phyloP scores from a whole-genome alignment of 1,140 invertebrate species.

The Spodoptera frugiperda region DNA sequence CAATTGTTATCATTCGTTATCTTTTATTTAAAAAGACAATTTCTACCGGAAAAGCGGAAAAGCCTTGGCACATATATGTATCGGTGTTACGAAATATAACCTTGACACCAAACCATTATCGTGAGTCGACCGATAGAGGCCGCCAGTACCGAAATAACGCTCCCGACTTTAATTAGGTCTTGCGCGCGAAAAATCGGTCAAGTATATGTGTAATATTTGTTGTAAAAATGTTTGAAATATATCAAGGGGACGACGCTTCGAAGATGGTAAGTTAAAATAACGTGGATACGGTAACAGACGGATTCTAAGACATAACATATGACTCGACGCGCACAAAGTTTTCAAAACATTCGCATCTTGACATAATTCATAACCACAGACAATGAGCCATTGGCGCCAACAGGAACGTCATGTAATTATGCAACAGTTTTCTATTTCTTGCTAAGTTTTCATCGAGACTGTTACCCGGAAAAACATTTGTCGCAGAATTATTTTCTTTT shows the following conservation, averaged over 20 bases:
- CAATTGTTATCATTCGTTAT: slow-evolving; percentile 35
- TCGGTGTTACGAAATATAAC: slow-evolving; percentile 75
- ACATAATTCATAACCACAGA: slow-evolving; percentile 60
- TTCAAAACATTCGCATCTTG: slow-evolving; percentile 61
- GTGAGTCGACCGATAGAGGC: slow-evolving; percentile 75
- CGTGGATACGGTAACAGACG: slow-evolving; percentile 40
- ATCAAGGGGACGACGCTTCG: slow-evolving; percentile 71
- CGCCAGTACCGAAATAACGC: slow-evolving; percentile 75
- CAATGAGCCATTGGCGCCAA: slow-evolving; percentile 64
- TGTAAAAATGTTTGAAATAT: slow-evolving; percentile 71
- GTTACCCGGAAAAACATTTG: slow-evolving; percentile 3
- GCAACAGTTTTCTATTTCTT: slow-evolving; percentile 41
- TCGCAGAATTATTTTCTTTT: background rate
- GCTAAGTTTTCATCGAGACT: slow-evolving; percentile 21
- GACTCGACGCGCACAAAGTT: slow-evolving; percentile 52
- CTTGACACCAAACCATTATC: slow-evolving; percentile 84
- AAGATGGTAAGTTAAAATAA: slow-evolving; percentile 55
- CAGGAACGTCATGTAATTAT: slow-evolving; percentile 49
- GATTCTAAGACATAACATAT: slow-evolving; percentile 61
- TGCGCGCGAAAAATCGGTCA: slow-evolving; percentile 81
- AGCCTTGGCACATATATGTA: slow-evolving; percentile 76
- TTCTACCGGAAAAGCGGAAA: slow-evolving; percentile 70
- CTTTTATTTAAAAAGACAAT: slow-evolving; percentile 60
- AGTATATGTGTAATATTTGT: slow-evolving; percentile 70
- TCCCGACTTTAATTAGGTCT: slow-evolving; percentile 71